Percentiles rank a stretch among this genome's conserved stretches.
These are phyloP conservation scores for Cantharis flavilabris DNA, from an alignment of 2,888 invertebrate genomes.

Conservation along the genomic window DNA sequence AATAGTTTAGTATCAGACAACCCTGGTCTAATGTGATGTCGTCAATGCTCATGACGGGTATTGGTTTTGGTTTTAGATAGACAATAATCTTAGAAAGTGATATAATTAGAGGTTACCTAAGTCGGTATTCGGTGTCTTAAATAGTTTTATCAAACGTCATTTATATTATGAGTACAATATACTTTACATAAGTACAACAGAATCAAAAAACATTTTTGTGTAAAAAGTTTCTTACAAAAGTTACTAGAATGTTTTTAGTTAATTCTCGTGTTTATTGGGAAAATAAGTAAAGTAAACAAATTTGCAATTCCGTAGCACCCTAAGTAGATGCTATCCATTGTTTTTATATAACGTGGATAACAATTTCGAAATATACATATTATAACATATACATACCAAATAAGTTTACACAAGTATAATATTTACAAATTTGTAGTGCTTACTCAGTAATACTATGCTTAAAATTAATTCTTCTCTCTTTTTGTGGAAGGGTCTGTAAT, in stretches of 20 bases:
- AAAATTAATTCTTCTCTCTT: not conserved
- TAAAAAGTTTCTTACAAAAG: not conserved
- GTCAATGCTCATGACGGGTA: too few relatives aligned
- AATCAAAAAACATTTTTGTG: too few relatives aligned
- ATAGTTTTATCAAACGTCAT: too few relatives aligned
- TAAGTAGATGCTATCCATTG: not conserved
- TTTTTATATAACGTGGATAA: not conserved
- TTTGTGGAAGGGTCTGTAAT: not conserved
- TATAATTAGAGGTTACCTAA: too few relatives aligned
- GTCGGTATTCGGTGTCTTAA: too few relatives aligned
- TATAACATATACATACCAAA: not conserved
- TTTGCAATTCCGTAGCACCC: not conserved
- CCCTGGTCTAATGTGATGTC: too few relatives aligned
- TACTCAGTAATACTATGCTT: not conserved
- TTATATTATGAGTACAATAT: too few relatives aligned
- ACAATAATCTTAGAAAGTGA: too few relatives aligned
- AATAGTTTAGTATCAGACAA: too few relatives aligned
- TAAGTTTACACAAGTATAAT: not conserved
- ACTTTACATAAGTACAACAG: too few relatives aligned
- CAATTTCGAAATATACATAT: not conserved
- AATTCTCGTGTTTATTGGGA: not conserved
- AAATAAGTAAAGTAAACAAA: not conserved
- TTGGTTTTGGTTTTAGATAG: too few relatives aligned
- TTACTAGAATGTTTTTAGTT: not conserved
- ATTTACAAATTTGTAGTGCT: not conserved